Evolutionary conservation across 1,140 invertebrate genomes (phyloP).

Genomic region (Aphis gossypii): DNA sequence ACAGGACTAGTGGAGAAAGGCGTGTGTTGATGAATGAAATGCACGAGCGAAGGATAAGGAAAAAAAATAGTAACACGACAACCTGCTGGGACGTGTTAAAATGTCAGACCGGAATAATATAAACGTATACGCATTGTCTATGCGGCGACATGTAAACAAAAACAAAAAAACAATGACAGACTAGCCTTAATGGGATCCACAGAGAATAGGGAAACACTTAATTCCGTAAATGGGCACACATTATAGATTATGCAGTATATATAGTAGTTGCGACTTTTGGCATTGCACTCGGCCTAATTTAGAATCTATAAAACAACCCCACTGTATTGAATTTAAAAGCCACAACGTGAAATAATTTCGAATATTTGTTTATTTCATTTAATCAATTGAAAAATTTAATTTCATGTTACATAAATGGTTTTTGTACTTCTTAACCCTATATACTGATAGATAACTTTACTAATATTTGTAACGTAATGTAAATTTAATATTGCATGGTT

Average conservation of each 20-base stretch:
- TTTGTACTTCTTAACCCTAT: neutral
- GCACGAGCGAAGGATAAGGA: conserved; percentile 27
- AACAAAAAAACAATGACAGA: conserved; percentile 53
- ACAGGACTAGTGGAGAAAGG: neutral
- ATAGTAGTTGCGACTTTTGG: neutral
- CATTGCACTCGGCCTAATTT: conserved; percentile 20
- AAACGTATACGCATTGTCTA: conserved; percentile 49
- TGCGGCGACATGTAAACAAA: conserved; percentile 36
- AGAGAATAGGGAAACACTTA: conserved; percentile 50
- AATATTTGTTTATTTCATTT: neutral
- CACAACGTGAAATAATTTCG: neutral
- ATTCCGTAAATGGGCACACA: conserved; percentile 18
- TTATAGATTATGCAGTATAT: neutral
- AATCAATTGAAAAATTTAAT: neutral
- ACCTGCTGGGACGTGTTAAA: conserved; percentile 57
- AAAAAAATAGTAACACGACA: conserved; percentile 53
- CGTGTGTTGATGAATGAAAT: conserved; percentile 53
- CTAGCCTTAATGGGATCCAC: conserved; percentile 34
- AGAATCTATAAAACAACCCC: neutral
- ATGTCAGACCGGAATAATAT: conserved; percentile 52
- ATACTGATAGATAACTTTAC: neutral
- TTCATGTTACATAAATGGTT: neutral
- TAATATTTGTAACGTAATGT: neutral
- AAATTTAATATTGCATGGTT: neutral
- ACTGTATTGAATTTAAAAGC: neutral